Conservation (phyloP, 53 echinoderm and acorn worm species). For the Temnopleurus reevesii region DNA sequence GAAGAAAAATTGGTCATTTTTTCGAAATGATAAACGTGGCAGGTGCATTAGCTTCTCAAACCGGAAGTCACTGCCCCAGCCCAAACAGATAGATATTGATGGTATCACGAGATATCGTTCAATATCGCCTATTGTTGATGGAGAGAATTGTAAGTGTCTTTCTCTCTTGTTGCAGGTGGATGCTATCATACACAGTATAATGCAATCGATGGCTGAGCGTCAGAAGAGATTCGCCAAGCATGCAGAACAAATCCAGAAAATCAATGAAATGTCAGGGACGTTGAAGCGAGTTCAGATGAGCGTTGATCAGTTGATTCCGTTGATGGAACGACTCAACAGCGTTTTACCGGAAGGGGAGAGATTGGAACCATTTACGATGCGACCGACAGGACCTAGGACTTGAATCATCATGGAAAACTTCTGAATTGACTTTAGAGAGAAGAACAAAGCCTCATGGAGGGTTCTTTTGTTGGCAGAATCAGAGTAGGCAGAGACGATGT, state of each 20-base stretch:
- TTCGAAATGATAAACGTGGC: no score
- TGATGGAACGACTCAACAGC: slow-evolving; percentile 91
- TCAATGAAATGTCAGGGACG: slow-evolving; percentile 90
- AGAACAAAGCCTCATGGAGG: no score
- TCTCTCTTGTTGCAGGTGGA: no score
- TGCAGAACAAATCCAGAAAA: slow-evolving; percentile 89
- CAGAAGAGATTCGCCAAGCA: slow-evolving; percentile 88
- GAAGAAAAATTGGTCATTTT: no score
- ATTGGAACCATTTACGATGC: slow-evolving; percentile 90
- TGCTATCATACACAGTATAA: slow-evolving; percentile 75
- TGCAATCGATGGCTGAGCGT: slow-evolving; percentile 75
- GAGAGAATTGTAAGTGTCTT: no score
- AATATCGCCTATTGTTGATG: no score
- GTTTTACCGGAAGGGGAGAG: slow-evolving; percentile 83
- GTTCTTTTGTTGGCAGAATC: no score
- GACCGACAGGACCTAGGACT: slow-evolving; percentile 41
- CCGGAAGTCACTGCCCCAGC: no score
- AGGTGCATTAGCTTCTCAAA: no score
- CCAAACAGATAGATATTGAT: no score
- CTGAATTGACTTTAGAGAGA: neutral
- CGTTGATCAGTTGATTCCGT: slow-evolving; percentile 84
- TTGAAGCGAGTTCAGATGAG: slow-evolving; percentile 84
- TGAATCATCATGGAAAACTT: neutral
- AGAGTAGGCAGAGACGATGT: no score
- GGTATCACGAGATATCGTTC: no score